Conservation (phyloP, 2,888 invertebrate genomes). For the Drosophila peninsularis region DNA sequence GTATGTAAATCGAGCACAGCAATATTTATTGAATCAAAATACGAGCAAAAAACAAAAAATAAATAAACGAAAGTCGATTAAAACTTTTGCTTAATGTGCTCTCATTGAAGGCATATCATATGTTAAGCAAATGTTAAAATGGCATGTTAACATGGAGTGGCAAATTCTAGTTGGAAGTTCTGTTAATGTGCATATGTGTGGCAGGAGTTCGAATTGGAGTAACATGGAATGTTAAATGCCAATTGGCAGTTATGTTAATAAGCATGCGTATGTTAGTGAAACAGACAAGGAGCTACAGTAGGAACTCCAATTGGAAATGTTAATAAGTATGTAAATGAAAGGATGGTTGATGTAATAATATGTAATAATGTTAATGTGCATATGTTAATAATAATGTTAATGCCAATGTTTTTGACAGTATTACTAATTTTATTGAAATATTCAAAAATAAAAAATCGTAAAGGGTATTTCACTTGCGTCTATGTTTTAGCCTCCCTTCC, state of each 20-base stretch:
- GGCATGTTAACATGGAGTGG: neutral
- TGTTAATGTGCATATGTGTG: neutral
- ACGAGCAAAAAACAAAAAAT: conserved; percentile 25
- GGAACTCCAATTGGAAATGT: neutral
- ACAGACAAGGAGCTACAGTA: too few species aligned
- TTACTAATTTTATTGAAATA: too few species aligned
- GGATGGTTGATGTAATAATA: too few species aligned
- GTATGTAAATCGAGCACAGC: conserved; percentile 36
- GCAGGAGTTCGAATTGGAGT: neutral
- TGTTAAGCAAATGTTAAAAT: neutral
- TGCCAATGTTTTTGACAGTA: too few species aligned
- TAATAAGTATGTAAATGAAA: too few species aligned
- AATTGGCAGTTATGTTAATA: neutral
- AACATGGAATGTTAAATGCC: neutral
- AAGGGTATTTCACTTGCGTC: neutral
- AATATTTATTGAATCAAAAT: conserved; percentile 45
- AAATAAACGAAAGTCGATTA: conserved; percentile 24
- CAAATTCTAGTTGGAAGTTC: neutral
- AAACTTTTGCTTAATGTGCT: conserved; percentile 9
- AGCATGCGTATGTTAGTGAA: neutral
- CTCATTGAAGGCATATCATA: neutral
- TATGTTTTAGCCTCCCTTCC: neutral
- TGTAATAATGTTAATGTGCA: too few species aligned
- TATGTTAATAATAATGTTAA: too few species aligned
- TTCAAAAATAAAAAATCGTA: neutral